These are phyloP conservation scores for Trypoxylus dichotomus DNA, from an alignment of 1,140 invertebrate species.

Conservation along the genomic window DNA sequence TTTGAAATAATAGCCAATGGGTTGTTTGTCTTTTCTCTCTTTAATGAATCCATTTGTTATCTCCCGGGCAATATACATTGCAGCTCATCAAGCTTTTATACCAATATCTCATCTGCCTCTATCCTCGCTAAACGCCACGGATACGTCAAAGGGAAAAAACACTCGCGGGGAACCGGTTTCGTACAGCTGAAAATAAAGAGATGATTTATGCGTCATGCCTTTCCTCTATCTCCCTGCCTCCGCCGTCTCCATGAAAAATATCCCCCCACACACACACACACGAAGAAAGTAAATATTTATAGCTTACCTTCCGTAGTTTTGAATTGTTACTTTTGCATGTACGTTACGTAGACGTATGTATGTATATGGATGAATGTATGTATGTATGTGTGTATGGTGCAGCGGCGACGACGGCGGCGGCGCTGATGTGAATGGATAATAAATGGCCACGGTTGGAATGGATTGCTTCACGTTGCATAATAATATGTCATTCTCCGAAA, in stretches of 20 bases:
- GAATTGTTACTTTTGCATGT: background rate
- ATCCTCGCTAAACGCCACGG: background rate
- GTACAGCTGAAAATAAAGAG: background rate
- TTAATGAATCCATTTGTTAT: too few relatives aligned
- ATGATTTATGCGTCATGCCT: background rate
- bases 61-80: background rate
- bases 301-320: background rate
- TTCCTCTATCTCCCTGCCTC: background rate
- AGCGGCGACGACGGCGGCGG: background rate
- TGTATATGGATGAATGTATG: background rate
- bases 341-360: background rate
- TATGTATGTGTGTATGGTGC: background rate
- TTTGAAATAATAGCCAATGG: too few relatives aligned
- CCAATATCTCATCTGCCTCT: background rate
- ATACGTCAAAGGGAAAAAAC: background rate
- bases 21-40: too few relatives aligned
- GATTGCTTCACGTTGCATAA: background rate
- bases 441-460: background rate
- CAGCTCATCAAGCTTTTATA: background rate
- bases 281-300: background rate
- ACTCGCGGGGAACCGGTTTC: background rate
- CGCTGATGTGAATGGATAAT: slow-evolving; percentile 6
- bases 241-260: background rate
- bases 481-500: background rate
- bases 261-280: background rate